A percentile compares a stretch with the other conserved stretches of the same genome.
Evolutionary conservation across 2,113 vertebrate genomes (phyloP).

Genomic region (Nipponia nippon): DNA sequence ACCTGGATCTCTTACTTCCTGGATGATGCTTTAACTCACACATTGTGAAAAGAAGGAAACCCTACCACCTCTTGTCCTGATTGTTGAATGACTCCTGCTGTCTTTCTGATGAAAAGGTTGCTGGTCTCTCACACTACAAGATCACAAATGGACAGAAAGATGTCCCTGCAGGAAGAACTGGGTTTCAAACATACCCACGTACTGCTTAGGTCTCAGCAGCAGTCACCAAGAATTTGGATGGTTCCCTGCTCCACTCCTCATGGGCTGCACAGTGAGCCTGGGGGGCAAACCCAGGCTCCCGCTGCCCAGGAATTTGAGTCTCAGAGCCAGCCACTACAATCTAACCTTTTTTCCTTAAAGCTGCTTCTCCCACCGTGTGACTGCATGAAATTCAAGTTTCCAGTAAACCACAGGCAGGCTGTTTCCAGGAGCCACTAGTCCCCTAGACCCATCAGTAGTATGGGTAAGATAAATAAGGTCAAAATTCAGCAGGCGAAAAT

Average conservation of each 20-base stretch:
- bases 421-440: neutral
- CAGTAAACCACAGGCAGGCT: neutral
- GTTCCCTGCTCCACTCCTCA: neutral
- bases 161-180: neutral
- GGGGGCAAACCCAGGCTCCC: neutral
- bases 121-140: neutral
- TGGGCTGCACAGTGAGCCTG: neutral
- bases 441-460: neutral
- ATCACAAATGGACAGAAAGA: neutral
- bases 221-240: neutral
- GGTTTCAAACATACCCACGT: rapidly evolving
- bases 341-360: neutral
- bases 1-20: neutral
- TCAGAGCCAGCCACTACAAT: neutral
- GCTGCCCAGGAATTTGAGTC: neutral
- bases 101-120: neutral
- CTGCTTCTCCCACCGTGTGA: neutral
- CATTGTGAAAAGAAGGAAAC: neutral
- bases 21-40: neutral
- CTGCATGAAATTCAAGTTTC: neutral
- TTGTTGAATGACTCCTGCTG: neutral
- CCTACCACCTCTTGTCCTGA: neutral
- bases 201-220: neutral
- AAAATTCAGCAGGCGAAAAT: neutral
- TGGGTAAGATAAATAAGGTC: neutral